Conservation (phyloP, 2,888 invertebrate species). For the Glyphotaelius pellucidus region DNA sequence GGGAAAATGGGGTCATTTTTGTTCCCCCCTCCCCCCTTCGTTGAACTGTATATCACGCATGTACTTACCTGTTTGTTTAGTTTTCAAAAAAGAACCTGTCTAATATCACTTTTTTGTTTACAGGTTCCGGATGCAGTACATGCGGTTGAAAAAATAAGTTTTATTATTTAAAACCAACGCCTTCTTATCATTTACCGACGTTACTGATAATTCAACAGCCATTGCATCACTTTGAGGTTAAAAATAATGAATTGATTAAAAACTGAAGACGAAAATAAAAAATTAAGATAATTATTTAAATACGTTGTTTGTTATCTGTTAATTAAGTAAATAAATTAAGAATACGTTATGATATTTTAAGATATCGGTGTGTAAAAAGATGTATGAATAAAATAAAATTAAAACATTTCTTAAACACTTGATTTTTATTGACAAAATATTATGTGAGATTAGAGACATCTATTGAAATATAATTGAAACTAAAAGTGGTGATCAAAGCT, state of each 20-base stretch:
- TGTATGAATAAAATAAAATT: neutral
- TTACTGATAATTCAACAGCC: neutral
- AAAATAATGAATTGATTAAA: neutral
- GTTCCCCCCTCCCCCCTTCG: too few species aligned
- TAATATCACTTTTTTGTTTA: neutral
- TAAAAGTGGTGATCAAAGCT: neutral
- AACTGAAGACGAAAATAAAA: neutral
- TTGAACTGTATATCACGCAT: too few species aligned
- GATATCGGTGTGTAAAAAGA: neutral
- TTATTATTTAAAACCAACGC: neutral
- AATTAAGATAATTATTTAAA: neutral
- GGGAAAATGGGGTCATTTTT: too few species aligned
- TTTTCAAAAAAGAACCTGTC: neutral
- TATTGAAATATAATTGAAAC: neutral
- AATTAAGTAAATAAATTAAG: neutral
- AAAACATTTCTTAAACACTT: neutral
- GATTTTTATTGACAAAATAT: neutral
- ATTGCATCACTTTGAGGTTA: neutral
- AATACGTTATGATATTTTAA: neutral
- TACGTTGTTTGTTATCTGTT: neutral
- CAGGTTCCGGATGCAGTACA: neutral
- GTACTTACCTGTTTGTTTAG: neutral
- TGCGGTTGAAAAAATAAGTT: neutral
- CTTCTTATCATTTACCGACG: neutral
- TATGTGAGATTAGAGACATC: neutral